phyloP scores from a whole-genome alignment of 1,140 invertebrate species.

The Trichonephila clavata region DNA sequence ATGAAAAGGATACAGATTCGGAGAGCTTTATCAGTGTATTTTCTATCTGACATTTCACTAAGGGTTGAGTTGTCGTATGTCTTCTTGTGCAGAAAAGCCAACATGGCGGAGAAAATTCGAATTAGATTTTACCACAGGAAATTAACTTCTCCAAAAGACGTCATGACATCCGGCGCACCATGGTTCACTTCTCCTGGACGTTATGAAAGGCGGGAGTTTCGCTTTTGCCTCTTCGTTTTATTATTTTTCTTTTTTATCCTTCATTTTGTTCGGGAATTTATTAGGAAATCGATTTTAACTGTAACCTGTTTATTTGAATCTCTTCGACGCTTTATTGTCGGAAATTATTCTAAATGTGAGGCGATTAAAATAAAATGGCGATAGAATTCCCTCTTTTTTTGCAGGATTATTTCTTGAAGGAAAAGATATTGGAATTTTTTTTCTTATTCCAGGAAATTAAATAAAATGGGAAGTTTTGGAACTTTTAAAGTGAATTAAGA shows the following conservation, averaged over 20 bases:
- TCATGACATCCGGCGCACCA: slow-evolving; percentile 27
- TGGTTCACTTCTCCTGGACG: neutral
- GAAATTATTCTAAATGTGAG: neutral
- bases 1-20: neutral
- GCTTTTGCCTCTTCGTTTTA: neutral
- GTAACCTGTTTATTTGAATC: slow-evolving; percentile 33
- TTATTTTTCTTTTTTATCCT: slow-evolving; percentile 1
- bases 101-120: slow-evolving; percentile 32
- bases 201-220: neutral
- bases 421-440: neutral
- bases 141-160: slow-evolving; percentile 56
- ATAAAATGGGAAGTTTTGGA: too few relatives aligned
- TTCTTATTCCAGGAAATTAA: too few relatives aligned
- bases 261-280: slow-evolving; percentile 53
- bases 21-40: neutral
- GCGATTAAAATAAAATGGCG: slow-evolving; percentile 10
- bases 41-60: neutral
- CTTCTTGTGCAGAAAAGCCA: slow-evolving; percentile 9
- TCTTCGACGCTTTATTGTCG: neutral
- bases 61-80: neutral
- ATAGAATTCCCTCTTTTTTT: neutral
- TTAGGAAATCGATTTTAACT: slow-evolving; percentile 49
- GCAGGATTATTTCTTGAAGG: neutral
- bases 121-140: slow-evolving; percentile 58
- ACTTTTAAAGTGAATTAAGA: too few relatives aligned